Base-by-base conservation (phyloP, 2,113 vertebrate species). In the Pterophyllum scalare region DNA sequence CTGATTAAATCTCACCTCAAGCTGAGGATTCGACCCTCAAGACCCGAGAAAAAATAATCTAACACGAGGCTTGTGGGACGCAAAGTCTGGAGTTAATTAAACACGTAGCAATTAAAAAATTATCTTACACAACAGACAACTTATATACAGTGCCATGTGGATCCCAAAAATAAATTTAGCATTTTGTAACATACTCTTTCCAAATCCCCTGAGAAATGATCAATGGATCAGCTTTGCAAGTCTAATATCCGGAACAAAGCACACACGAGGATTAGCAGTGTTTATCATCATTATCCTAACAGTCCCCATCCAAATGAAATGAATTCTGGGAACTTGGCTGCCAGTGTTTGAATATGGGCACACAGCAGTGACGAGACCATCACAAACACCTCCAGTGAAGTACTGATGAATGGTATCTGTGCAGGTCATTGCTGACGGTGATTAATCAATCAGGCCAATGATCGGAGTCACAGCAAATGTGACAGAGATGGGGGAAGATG, bases 251-350 rank as follows among this genome's bases (percentile, higher is more conserved):
- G 2, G 57, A 76, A 88, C 82, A 82, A 85, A 85, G 87, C 83
- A 72, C 82, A 80, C 81, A 14, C 75, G 79, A 86, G 88, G 91
- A 93, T 93, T 90, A 93, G 87, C 85, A 65, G 38, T 92, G 89
- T 93, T 93, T 87, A 88, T 87, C 85, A 86, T 93, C 83, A 87
- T 94, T 89, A 91, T 89, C 79, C 79, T 80, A 90, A 93, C 84
- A 81, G 89, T 82, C 60, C 58, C 33, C 77, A 43, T 87, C 81
- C 77, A 91, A 90, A 90, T 91, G 43, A 87, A 82, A 91, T 88
- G 65, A 75, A 87, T 92, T 93, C 80, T 35, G 59, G 81, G 87
- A 88, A 89, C 40, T 81, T 19, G 83, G 65, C 35, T 77, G 65
- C 11, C 43, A 20, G 59, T 31, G 57, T 56, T 52, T 54, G 58